These are phyloP conservation scores for Platorchestia sp. DNA, from an alignment of 1,140 invertebrate species.

Conservation along the genomic window DNA sequence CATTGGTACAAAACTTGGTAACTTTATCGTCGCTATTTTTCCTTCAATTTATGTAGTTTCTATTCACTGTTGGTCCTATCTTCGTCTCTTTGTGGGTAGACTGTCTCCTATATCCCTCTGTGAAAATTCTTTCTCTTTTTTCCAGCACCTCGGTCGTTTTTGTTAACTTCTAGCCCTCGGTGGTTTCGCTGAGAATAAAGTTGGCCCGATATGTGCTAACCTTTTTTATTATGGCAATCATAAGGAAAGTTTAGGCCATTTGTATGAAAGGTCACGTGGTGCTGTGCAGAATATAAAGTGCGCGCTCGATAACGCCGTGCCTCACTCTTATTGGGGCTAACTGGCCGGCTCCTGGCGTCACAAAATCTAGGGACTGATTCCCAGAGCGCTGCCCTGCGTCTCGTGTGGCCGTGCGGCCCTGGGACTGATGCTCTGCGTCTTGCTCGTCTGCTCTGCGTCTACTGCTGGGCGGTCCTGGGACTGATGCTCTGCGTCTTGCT, in stretches of 20 bases:
- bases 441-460: not conserved
- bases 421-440: not conserved
- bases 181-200: constrained; percentile 42
- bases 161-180: not conserved
- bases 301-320: constrained; percentile 34
- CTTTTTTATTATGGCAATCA: constrained; percentile 52
- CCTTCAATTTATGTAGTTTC: not conserved
- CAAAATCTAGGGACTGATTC: constrained; percentile 13
- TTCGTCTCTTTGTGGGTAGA: not conserved
- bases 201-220: constrained; percentile 49
- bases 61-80: not conserved
- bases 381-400: not conserved
- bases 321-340: constrained; percentile 49
- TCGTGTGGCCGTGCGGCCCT: not conserved
- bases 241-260: constrained; percentile 53
- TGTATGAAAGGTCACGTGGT: constrained; percentile 52
- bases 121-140: not conserved
- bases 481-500: not conserved
- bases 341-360: not conserved
- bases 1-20: not conserved
- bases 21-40: not conserved
- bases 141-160: not conserved
- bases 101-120: not conserved
- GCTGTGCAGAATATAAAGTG: constrained; percentile 54
- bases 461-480: not conserved